Evolutionary conservation across 2,113 vertebrate species (phyloP), one percentile per base, ranked within the genome.

Genomic region (Odobenus rosmarus): DNA sequence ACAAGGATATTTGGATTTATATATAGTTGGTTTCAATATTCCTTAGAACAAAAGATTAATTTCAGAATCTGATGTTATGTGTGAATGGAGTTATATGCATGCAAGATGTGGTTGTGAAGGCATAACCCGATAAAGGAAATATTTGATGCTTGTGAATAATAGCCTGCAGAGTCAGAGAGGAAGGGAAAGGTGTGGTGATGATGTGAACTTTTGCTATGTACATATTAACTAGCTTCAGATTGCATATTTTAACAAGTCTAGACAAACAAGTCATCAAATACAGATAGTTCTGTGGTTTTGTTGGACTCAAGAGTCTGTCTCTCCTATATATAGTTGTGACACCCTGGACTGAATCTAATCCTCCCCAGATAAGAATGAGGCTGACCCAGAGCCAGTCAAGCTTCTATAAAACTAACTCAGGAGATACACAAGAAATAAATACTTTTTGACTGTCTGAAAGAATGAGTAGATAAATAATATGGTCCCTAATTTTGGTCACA

Each of bases 181-280:
- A 64, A 57, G 59, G 36, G 42, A 42, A 80, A 88, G 93, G 92
- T 72, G 97, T 97, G 92, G 84, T 77, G 11, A 23, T 97, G 53
- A 96, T 90, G 53, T 88, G 42, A 95, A 94, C 71, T 81, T 95
- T 59, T 86, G n/a, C 87, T 96, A 55, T 92, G 77, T 85, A 95
- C 90, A 90, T 95, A 93, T 95, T 95, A 96, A 39, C 90, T 83
- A 92, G 94, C 94, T 97, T 97, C 95, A 98, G 71, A 82, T 24
- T 94, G 96, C 96, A 93, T 97, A 95, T 96, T 96, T 97, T 96
- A 97, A 90, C 96, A 96, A 93, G 97, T 93, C 93, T 85, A 94
- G 96, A 97, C 97, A 97, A 84, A 85, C 90, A 96, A 79, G 53
- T 90, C 88, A 53, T 91, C 81, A 94, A 93, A 31, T 77, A 19